Evolutionary conservation across 2,797 vertebrate species (phyloP), one percentile per base, ranked within the genome.

Genomic region (Florisuga fusca): DNA sequence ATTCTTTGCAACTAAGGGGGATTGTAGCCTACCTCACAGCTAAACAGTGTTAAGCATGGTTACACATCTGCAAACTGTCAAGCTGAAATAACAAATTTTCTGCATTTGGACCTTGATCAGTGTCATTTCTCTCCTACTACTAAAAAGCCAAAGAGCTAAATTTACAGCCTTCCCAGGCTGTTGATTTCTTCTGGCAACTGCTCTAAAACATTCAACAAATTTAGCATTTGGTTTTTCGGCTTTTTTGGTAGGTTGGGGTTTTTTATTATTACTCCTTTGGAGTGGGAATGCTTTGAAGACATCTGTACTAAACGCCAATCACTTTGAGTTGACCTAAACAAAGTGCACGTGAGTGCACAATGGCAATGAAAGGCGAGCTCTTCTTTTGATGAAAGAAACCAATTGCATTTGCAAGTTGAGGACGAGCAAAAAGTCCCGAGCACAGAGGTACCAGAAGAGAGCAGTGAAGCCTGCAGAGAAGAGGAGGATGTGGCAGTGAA

Each of bases 121-220:
- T 58, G 59, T 46, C 59, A 83, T 64, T 87, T 90, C 59, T 88
- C 79, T 68, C 20, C 50, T 86, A 74, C 71, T 64, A 78, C 78
- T 77, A 84, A 93, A 93, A 90, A 68, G 10, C 72, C 23, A 61
- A 84, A 81, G 46, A 95, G 90, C 6, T 2, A 76, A 66, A 82
- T 81, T 82, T 87, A 84, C 53, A 90, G 36, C 26, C 89, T 84
- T 73, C 59, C 61, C 48, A 84, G 71, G 63, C 71, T 82, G 3
- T 25, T 74, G 36, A 84, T 84, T 90, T 90, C 67, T 90, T 78
- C 69, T 67, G 73, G 67, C 89, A 94, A 84, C n/a, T 27, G 41
- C 31, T 82, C 53, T 38, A 36, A 76, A 88, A 81, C 21, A 75
- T 51, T 79, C 1, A 1, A 57, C 33, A 2, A 27, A 36, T 68